Percentiles rank a stretch among this genome's conserved stretches.
These are phyloP conservation scores for Philonicus albiceps DNA, from an alignment of 2,888 invertebrate species.

Conservation along the genomic window DNA sequence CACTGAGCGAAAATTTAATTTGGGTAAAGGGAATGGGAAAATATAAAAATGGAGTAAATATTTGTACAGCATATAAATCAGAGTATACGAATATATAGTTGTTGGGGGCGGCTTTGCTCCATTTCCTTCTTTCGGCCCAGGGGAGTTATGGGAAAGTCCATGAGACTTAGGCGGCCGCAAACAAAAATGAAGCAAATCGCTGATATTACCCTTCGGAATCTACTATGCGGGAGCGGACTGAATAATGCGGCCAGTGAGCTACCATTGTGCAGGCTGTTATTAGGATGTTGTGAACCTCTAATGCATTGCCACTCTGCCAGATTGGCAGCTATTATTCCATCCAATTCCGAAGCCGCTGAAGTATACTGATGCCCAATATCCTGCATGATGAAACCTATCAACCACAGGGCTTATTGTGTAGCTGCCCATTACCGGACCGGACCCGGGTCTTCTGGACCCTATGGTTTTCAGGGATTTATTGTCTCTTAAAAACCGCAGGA, in stretches of 20 bases:
- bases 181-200: background rate
- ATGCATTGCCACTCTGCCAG: background rate
- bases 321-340: slow-evolving; percentile 8
- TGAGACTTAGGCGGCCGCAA: background rate
- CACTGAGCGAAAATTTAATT: background rate
- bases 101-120: background rate
- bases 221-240: background rate
- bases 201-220: background rate
- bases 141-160: background rate
- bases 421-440: background rate
- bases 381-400: slow-evolving; percentile 22
- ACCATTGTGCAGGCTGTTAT: background rate
- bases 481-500: slow-evolving; percentile 10
- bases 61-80: background rate
- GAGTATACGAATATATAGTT: background rate
- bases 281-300: background rate
- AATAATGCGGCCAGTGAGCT: background rate
- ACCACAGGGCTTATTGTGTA: background rate
- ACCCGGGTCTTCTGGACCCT: background rate
- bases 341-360: background rate
- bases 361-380: slow-evolving; percentile 4
- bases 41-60: background rate
- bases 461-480: background rate
- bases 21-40: background rate
- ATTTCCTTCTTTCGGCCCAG: background rate